Conservation (phyloP, 2,113 vertebrate species). For the human region DNA sequence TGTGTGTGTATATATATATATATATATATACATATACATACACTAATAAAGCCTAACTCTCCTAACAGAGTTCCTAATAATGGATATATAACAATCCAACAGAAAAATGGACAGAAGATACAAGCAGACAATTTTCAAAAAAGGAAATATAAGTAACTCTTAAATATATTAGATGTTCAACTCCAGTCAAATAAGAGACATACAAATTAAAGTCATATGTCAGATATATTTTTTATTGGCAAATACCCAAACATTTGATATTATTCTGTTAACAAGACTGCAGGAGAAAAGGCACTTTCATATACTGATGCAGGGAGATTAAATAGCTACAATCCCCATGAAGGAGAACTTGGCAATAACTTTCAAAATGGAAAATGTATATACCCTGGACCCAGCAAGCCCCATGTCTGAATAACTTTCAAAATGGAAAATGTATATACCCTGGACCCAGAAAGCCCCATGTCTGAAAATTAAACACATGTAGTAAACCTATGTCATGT, state of each 20-base stretch:
- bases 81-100: background rate
- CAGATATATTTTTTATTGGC: background rate
- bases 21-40: no score
- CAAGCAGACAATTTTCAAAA: background rate
- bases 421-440: background rate
- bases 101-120: background rate
- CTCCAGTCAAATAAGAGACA: slow-evolving; percentile 5
- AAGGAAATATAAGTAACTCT: background rate
- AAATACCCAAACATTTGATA: background rate
- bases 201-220: background rate
- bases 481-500: background rate
- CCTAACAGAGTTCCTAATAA: background rate
- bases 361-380: background rate
- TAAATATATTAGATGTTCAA: background rate
- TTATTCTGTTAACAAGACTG: background rate
- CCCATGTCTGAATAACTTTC: background rate
- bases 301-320: background rate
- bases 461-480: background rate
- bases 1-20: no score
- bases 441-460: background rate
- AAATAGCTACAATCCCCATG: background rate
- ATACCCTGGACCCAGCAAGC: background rate
- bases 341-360: background rate
- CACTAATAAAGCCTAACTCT: background rate
- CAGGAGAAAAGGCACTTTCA: background rate